phyloP scores from a whole-genome alignment of 2,113 vertebrate species.

The Amphilophus citrinellus region DNA sequence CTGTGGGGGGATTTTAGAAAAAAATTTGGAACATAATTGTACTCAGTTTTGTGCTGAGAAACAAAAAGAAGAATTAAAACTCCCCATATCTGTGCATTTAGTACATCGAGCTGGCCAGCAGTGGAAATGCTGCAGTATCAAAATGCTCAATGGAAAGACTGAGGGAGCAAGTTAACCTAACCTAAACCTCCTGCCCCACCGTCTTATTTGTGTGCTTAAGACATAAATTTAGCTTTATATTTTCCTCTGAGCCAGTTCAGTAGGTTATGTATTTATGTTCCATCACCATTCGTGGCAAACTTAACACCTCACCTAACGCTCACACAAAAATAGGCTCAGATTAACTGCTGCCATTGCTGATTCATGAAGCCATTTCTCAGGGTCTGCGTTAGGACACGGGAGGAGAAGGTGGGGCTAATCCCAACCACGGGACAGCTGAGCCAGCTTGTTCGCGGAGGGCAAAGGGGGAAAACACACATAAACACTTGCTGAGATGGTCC shows the following conservation, averaged over 20 bases:
- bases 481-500: slow-evolving; percentile 16
- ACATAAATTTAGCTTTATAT: neutral
- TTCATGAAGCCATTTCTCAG: neutral
- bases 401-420: slow-evolving; percentile 53
- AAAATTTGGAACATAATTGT: no score
- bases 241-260: neutral
- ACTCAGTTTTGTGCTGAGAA: neutral
- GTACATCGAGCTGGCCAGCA: no score
- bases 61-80: no score
- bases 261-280: neutral
- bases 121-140: neutral
- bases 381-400: neutral
- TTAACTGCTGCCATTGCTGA: neutral
- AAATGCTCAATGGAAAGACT: neutral
- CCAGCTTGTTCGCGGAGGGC: slow-evolving; percentile 20
- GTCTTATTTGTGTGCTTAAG: neutral
- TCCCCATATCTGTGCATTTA: no score
- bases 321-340: neutral
- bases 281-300: neutral
- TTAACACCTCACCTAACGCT: neutral
- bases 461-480: slow-evolving; percentile 9
- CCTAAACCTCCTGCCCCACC: neutral
- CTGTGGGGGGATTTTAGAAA: no score
- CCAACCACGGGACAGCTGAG: slow-evolving; percentile 70
- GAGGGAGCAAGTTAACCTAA: neutral